Conservation (phyloP, 2,797 vertebrate genomes). For the Pelochelys cantorii region DNA sequence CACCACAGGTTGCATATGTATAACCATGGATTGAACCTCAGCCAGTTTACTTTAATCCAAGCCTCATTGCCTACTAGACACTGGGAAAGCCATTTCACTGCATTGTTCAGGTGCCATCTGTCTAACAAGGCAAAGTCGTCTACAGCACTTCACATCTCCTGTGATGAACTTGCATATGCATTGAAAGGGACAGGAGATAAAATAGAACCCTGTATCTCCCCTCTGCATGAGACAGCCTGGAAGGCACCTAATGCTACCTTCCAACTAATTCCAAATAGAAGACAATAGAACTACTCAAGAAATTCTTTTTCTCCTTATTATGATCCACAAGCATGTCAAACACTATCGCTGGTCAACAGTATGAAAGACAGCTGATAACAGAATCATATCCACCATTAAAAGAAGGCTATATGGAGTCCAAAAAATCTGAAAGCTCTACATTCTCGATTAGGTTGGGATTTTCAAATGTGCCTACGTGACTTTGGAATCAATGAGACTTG, state of each 20-base stretch:
- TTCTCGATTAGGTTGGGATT: background rate
- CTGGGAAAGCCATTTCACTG: background rate
- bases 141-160: background rate
- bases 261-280: background rate
- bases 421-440: background rate
- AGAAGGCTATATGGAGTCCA: background rate
- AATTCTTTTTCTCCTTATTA: background rate
- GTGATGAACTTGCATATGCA: background rate
- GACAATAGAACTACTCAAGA: background rate
- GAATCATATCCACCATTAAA: background rate
- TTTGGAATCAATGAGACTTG: background rate
- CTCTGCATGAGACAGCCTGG: background rate
- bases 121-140: background rate
- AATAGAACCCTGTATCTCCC: background rate
- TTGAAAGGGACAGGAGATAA: background rate
- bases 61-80: background rate
- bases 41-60: background rate
- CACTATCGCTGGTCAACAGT: background rate
- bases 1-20: background rate
- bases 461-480: background rate
- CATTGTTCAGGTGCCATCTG: background rate
- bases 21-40: background rate
- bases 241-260: background rate
- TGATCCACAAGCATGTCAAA: background rate
- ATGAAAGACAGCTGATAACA: background rate